Evolutionary conservation across 2,797 vertebrate species (phyloP), one percentile per base, ranked within the genome.

Genomic region (Spizella passerina): DNA sequence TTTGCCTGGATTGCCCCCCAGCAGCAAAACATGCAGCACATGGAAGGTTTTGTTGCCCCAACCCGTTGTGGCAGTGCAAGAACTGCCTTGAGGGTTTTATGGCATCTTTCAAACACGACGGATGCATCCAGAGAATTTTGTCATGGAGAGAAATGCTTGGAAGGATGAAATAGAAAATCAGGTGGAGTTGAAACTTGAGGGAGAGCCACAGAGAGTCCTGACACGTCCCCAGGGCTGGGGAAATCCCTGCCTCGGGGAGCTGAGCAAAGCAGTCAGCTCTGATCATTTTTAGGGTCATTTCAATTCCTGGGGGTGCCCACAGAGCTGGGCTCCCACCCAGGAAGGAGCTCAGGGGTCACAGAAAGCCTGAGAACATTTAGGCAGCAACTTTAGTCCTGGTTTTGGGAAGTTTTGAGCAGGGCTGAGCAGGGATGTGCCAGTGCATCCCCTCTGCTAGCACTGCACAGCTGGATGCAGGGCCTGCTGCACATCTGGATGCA

Each of bases 51-150:
- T 41, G 36, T 15, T 43, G 57, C 65, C 68, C 78, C 56, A 23
- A 30, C 23, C 11, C 7, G 21, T 23, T 34, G 57, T 19, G 43
- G 26, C 6, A 8, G 49, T 2, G 32, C 60, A 65, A 4, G 4
- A 41, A 39, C 14, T 7, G 36, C 69, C 65, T 38, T 6, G 4
- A 5, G 6, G 69, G 36, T 14, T 64, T 78, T 14, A 10, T 3
- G 63, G 4, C 61, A 26, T 6, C 50, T 81, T 46, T 21, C 39
- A 26, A 29, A 32, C 53, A 7, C 0, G 0, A 30, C 0, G 0
- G 38, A 43, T 4, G 22, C 1, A 0, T 19, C 55, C 21, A 2
- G 64, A 0, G 12, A 3, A 27, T 59, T 84, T 16, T 68, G 76
- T 46, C 57, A 10, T 0, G 5, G 64, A 30, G 29, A 27, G 3